Base-by-base conservation (phyloP, 1,140 invertebrate genomes). In the Chrysoperla carnea region DNA sequence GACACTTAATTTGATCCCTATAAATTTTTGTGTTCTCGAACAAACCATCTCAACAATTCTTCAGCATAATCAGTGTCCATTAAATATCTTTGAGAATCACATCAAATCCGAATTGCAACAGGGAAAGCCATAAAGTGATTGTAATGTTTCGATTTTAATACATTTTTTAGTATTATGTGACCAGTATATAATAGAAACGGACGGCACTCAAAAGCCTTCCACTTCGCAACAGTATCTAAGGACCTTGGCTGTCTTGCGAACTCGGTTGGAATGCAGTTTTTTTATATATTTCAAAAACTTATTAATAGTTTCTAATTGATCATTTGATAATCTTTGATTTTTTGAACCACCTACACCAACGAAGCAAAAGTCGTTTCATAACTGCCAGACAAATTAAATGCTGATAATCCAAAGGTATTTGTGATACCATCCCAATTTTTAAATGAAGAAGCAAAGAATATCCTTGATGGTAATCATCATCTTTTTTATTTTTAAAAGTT, bases 191-290 rank as follows among this genome's bases (percentile, higher is more conserved):
- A 43, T 8, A 60, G 45, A 44, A 59, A 58, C n/a, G 48, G 45
- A 7, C 50, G 41, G 14, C 53, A 52, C 48, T 62, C 56, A 11
- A 56, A 54, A 1, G 55, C 55, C 50, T 61, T 61, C 52, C 52
- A 62, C 8, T 46, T 37, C 11, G 45, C 43, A 17, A 48, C 42
- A 37, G 48, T 44, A 12, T 42, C 40, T 29, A 60, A 45, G 23
- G n/a, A 7, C 39, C 52, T 36, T 15, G 51, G 52, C 49, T 50
- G 53, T 44, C 57, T 50, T 29, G 44, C 33, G 42, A 57, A 53
- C 46, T 60, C 55, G 12, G 9, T 37, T 29, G 54, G 53, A 38
- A 51, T 48, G 45, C 40, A 28, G 12, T n/a, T 11, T 6, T 39
- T 9, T 38, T 8, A 35, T 11, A 6, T 1, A 2, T 6, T 35